These are phyloP conservation scores for Polypedilum vanderplanki DNA, from an alignment of 1,140 invertebrate species.

Conservation along the genomic window DNA sequence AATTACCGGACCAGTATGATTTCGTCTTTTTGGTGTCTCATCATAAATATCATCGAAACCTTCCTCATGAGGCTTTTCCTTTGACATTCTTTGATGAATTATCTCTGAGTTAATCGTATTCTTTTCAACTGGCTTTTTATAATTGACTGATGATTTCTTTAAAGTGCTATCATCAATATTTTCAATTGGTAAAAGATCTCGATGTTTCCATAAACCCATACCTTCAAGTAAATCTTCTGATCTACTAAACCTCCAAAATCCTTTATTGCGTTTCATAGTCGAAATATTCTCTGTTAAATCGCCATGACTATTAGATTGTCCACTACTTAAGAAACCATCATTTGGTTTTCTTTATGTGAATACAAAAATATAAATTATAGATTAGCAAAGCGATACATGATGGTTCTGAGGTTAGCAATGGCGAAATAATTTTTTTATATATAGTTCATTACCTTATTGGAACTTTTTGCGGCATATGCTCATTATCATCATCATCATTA, in stretches of 20 bases:
- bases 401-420: conserved; percentile 34
- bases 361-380: conserved; percentile 33
- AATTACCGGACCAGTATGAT: background rate
- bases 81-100: background rate
- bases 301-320: conserved; percentile 44
- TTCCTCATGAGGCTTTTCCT: background rate
- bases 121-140: conserved; percentile 17
- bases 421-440: conserved; percentile 31
- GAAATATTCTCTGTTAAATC: conserved; percentile 47
- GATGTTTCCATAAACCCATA: conserved; percentile 76
- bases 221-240: conserved; percentile 67
- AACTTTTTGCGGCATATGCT: conserved; percentile 51
- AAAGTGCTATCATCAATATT: conserved; percentile 35
- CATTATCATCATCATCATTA: too few species aligned
- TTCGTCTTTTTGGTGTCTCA: conserved; percentile 27
- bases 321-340: background rate
- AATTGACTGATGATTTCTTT: background rate
- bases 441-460: conserved; percentile 65
- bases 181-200: conserved; percentile 61
- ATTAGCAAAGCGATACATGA: conserved; percentile 37
- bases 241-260: conserved; percentile 74
- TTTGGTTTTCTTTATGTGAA: background rate
- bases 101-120: background rate
- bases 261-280: conserved; percentile 69
- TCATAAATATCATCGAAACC: background rate